phyloP scores from a whole-genome alignment of 2,888 invertebrate genomes.

The Chalcosyrphus nemorum region DNA sequence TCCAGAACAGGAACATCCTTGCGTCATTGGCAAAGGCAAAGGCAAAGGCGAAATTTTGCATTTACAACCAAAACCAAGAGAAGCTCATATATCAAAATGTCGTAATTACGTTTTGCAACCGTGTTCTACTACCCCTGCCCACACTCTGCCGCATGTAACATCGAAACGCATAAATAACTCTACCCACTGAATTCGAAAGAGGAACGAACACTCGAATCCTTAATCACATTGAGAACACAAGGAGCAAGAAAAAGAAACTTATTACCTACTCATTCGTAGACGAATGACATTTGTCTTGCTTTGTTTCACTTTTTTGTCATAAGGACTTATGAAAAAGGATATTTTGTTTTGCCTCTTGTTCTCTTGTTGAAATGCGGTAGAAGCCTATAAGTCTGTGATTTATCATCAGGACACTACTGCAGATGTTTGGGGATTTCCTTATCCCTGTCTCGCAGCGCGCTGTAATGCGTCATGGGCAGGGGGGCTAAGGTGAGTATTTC shows the following conservation, averaged over 20 bases:
- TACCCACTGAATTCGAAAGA: not conserved
- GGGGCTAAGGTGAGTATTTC: constrained; percentile 2
- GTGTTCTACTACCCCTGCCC: not conserved
- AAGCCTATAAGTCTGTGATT: constrained; percentile 30
- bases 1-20: not conserved
- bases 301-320: not conserved
- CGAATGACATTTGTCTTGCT: constrained; percentile 30
- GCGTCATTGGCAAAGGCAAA: constrained; percentile 9
- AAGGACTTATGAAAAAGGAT: constrained; percentile 25
- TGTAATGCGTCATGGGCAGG: not conserved
- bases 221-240: constrained; percentile 42
- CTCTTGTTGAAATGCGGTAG: not conserved
- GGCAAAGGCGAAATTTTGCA: constrained; percentile 23
- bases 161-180: not conserved
- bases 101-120: constrained; percentile 27
- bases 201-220: constrained; percentile 22
- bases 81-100: constrained; percentile 55
- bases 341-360: not conserved
- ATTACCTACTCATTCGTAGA: constrained; percentile 19
- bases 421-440: constrained; percentile 15
- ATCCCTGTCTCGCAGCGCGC: constrained; percentile 8
- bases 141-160: not conserved
- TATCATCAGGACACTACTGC: constrained; percentile 23
- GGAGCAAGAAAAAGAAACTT: not conserved
- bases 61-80: constrained; percentile 34